Conservation (phyloP, 2,797 vertebrate species). For the Halcyon badia region DNA sequence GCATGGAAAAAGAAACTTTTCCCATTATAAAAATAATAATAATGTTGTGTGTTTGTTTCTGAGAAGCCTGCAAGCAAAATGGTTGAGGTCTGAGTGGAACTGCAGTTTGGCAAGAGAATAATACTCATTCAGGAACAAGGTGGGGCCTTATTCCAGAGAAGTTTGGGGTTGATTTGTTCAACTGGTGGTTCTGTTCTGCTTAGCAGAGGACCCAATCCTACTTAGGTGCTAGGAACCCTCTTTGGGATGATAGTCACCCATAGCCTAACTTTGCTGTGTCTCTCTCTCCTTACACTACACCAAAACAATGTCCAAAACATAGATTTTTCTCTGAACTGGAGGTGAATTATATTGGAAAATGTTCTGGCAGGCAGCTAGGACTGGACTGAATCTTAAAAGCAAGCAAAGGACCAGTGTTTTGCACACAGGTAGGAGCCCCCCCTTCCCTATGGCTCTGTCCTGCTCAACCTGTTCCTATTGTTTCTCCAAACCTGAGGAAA, state of each 20-base stretch:
- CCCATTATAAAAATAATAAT: background rate
- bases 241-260: background rate
- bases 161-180: background rate
- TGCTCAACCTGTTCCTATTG: background rate
- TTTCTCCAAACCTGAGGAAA: background rate
- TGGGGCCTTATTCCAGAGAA: background rate
- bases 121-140: background rate
- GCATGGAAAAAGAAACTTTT: background rate
- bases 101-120: background rate
- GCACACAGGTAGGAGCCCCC: background rate
- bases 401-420: background rate
- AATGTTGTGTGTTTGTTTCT: background rate
- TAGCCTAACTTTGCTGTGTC: background rate
- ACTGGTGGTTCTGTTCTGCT: background rate
- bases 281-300: background rate
- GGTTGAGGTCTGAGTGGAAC: background rate
- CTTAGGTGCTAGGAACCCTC: background rate
- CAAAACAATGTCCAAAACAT: background rate
- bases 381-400: background rate
- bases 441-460: fast-evolving
- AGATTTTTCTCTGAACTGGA: background rate
- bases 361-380: background rate
- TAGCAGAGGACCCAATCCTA: background rate
- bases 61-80: constrained; percentile 8
- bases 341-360: background rate